Evolutionary conservation across 2,113 vertebrate species (phyloP), one percentile per base, ranked within the genome.

Genomic region (Merops nubicus): DNA sequence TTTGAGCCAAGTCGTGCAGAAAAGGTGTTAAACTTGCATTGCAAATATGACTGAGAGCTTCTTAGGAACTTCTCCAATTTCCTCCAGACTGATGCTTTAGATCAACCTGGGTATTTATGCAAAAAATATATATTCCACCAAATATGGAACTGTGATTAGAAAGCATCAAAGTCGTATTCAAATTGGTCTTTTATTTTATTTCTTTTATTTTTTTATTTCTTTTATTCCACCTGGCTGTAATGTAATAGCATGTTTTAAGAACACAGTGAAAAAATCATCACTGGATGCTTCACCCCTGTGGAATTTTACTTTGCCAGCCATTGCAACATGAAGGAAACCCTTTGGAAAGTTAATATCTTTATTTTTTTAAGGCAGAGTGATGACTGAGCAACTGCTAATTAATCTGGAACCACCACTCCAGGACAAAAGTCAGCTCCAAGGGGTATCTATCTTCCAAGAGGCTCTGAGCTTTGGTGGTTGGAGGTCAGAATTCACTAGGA

Each of bases 1-100:
- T 60, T 72, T 68, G 70, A 90, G 53, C 29, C 81, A 86, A 93
- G 48, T 53, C 53, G 62, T 42, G 68, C 59, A 91, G 88, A 95
- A 86, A 84, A 28, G 23, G 78, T 63, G 47, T 88, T 95, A 77
- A 89, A 80, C 74, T 90, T 85, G 59, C 43, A 69, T 48, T 95
- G 64, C 40, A 96, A 88, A 94, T 81, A 26, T 50, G 42, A 65
- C 53, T 50, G 75, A 80, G 43, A 88, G n/a, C 53, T 95, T 90
- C 67, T 91, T 68, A 77, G 43, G 17, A 79, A 65, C 15, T 12
- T 74, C 48, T 86, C 51, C 48, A 47, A 23, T 86, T 95, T 88
- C 43, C 34, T 64, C 19, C 43, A 78, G 81, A 95, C 9, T 88
- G 89, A 65, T 86, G 48, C 15, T 72, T 50, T 47, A 72, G 63